Evolutionary conservation across 2,888 invertebrate species (phyloP), one percentile per base, ranked within the genome.

Genomic region (Pemphredon lugubris): DNA sequence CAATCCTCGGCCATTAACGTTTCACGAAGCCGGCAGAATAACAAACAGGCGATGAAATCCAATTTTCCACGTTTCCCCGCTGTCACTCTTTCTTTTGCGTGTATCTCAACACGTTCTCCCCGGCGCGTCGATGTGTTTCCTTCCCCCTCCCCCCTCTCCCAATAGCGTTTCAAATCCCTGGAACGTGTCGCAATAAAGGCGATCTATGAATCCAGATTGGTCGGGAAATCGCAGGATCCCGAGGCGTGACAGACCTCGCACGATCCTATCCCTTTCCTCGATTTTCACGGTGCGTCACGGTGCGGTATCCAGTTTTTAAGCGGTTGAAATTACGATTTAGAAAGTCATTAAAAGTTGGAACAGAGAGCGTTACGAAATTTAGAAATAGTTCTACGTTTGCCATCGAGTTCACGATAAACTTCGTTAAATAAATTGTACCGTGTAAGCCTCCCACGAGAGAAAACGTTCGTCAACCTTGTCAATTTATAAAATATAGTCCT

Each of bases 41-140:
- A 70, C 72, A 69, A 77, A 76, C 63, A 53, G 73, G 60, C 76
- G 73, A 64, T 73, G 39, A 67, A 77, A 76, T 71, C 32, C 45
- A 37, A 77, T 77, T 76, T 67, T 77, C 44, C 54, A 77, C 55
- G 77, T 70, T 76, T 14, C 18, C 60, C 20, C 9, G 32, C 5
- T 23, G 37, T 34, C 21, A 40, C 20, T 32, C 18, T 48, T 26
- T 32, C 3, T 32, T 26, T 7, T 32, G 39, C 40, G 18, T 26
- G 2, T 37, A 20, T 3, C 16, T 30, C 16, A 55, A 50, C 67
- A 45, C 54, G 50, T 64, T n/a, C n/a, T 64, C 64, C 37, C 44
- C 47, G 32, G 20, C 11, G 21, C 54, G 21, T 54, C 65, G 45
- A 26, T 18, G 26, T 37, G 34, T 48, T 47, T 34, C 32, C 50